phyloP scores from a whole-genome alignment of 2,113 vertebrate genomes.

The Piliocolobus tephrosceles region DNA sequence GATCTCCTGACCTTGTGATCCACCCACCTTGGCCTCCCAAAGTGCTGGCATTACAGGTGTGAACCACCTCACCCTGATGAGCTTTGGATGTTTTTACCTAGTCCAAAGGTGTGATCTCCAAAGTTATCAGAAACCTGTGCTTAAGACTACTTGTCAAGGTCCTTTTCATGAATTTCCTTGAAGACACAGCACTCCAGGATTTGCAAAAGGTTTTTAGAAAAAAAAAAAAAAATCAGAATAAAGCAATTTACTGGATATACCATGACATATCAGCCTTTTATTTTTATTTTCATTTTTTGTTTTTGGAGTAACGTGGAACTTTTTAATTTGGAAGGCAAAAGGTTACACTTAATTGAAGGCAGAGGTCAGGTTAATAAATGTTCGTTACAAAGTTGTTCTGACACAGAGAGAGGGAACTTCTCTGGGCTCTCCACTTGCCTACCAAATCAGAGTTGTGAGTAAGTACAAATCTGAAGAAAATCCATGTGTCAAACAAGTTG shows the following conservation, averaged over 20 bases:
- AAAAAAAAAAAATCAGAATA: neutral
- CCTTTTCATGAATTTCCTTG: neutral
- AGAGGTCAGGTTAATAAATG: too few relatives aligned
- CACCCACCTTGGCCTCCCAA: too few relatives aligned
- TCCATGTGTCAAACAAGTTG: slow-evolving; percentile 18
- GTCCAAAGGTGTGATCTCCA: neutral
- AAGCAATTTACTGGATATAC: neutral
- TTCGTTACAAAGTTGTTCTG: neutral
- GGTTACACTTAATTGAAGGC: too few relatives aligned
- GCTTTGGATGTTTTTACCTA: neutral
- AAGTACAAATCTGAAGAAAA: slow-evolving; percentile 8
- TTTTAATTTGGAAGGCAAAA: too few relatives aligned
- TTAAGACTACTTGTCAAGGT: neutral
- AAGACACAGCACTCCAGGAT: neutral
- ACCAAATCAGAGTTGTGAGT: neutral
- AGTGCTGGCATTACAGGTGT: too few relatives aligned
- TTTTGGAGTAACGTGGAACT: too few relatives aligned
- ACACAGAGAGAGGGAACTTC: neutral
- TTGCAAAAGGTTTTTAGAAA: neutral
- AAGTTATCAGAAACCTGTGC: neutral
- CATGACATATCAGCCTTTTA: neutral
- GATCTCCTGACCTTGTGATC: too few relatives aligned
- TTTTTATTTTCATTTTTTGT: too few relatives aligned
- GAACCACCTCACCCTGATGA: neutral
- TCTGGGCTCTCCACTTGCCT: neutral